These are phyloP conservation scores for Amphimedon queenslandica DNA, from an alignment of 37 sponge, comb jelly and placozoan genomes.

Conservation along the genomic window DNA sequence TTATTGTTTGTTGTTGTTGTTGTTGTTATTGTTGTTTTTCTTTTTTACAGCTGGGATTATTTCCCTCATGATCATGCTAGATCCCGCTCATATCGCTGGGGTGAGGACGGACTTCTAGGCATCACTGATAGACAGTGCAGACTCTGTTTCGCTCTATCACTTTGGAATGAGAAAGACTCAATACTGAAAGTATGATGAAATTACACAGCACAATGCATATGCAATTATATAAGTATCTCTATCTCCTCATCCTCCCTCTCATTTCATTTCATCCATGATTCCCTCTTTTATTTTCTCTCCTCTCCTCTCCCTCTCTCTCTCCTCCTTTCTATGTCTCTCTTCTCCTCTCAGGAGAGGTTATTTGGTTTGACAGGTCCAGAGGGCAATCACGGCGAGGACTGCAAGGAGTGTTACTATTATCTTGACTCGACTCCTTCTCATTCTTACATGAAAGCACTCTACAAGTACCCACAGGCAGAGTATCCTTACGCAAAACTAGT, in stretches of 20 bases:
- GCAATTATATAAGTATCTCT: not conserved
- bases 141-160: conserved; percentile 79
- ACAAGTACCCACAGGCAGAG: conserved; percentile 89
- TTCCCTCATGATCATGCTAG: conserved; percentile 96
- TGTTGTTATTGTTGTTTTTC: too few relatives aligned
- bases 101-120: conserved; percentile 92
- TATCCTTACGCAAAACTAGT: conserved; percentile 85
- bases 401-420: conserved; percentile 96
- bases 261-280: too few relatives aligned
- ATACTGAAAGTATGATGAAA: conserved; percentile 67
- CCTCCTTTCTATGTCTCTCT: too few relatives aligned
- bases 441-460: conserved; percentile 92
- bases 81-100: conserved; percentile 93
- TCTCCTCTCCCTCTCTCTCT: too few relatives aligned
- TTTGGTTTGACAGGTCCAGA: conserved; percentile 88
- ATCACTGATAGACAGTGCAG: conserved; percentile 92
- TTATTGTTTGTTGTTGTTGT: too few relatives aligned
- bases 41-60: conserved; percentile 80
- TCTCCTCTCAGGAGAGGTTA: conserved; percentile 62
- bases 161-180: conserved; percentile 93
- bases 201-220: not conserved
- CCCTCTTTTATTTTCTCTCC: too few relatives aligned
- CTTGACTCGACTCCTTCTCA: conserved; percentile 97
- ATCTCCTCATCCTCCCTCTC: too few relatives aligned
- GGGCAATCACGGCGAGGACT: conserved; percentile 96